Percentiles rank a stretch among this genome's conserved stretches.
Conservation (phyloP, 2,888 invertebrate species). For the Eueremaeus valkanovi region DNA sequence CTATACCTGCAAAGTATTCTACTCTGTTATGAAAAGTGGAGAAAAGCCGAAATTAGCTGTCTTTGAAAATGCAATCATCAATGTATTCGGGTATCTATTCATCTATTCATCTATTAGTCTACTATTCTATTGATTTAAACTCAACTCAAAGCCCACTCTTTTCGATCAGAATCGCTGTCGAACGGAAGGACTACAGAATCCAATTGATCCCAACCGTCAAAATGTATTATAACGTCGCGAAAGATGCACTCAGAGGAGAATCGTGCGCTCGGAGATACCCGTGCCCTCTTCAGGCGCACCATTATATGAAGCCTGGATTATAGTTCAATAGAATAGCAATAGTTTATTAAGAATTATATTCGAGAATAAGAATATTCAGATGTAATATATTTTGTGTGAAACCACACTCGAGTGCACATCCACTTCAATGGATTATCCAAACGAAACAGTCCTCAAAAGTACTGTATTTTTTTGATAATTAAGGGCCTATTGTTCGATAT, state of each 20-base stretch:
- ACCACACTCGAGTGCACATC: too few relatives aligned
- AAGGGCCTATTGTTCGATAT: too few relatives aligned
- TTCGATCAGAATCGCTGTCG: constrained; percentile 38
- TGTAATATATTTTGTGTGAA: too few relatives aligned
- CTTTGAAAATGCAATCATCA: constrained; percentile 39
- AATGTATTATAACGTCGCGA: constrained; percentile 41
- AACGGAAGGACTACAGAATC: constrained; percentile 38
- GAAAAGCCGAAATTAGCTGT: constrained; percentile 32
- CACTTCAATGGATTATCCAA: too few relatives aligned
- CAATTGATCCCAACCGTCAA: constrained; percentile 41
- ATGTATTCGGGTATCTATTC: constrained; percentile 40
- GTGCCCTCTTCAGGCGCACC: constrained; percentile 23
- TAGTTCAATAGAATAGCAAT: background rate
- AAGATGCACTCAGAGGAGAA: constrained; percentile 38
- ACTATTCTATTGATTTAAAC: too few relatives aligned
- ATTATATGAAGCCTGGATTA: constrained; percentile 3
- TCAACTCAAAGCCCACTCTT: too few relatives aligned
- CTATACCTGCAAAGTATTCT: constrained; percentile 40
- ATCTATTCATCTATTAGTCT: background rate
- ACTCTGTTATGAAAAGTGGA: constrained; percentile 33
- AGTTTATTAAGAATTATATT: too few relatives aligned
- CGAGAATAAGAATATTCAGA: too few relatives aligned
- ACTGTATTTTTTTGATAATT: too few relatives aligned
- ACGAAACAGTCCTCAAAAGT: too few relatives aligned
- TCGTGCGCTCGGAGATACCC: constrained; percentile 38